Conservation (phyloP, 2,797 vertebrate genomes). For the Parauchenoglanis ngamensis region DNA sequence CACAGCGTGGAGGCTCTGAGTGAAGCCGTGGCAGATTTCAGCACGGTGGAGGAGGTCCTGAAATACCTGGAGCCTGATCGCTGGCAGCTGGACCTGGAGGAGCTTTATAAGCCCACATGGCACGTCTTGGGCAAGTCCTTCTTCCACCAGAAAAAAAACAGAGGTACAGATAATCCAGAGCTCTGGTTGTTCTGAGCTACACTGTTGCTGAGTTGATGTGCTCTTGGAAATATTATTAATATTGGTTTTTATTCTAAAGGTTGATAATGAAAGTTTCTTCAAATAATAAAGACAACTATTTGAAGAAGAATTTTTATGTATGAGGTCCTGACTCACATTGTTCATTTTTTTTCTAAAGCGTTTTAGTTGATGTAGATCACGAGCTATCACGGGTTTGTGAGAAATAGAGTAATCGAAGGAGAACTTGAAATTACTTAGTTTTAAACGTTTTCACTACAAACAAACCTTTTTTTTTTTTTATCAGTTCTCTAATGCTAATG, state of each 20-base stretch:
- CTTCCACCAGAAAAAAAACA: constrained; percentile 88
- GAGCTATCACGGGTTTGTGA: not conserved
- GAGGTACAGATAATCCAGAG: constrained; percentile 73
- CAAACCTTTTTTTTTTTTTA: not conserved
- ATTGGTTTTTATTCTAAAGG: not conserved
- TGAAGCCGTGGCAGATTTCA: constrained; percentile 81
- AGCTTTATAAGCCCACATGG: constrained; percentile 92
- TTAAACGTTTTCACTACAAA: too few species aligned
- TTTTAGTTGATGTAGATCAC: not conserved
- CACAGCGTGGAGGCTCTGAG: constrained; percentile 85
- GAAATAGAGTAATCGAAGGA: not conserved
- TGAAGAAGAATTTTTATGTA: not conserved
- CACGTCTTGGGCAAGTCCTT: constrained; percentile 93
- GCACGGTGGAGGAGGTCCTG: constrained; percentile 94
- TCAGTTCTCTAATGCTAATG: not conserved
- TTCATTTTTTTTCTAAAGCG: not conserved
- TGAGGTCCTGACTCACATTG: not conserved
- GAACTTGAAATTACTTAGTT: not conserved
- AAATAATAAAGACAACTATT: not conserved
- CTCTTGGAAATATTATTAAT: not conserved
- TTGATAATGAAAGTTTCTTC: not conserved
- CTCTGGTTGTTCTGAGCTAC: not conserved
- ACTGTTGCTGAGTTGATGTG: not conserved
- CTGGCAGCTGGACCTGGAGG: constrained; percentile 95
- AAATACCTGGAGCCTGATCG: constrained; percentile 93